Evolutionary conservation across 2,113 vertebrate genomes (phyloP).

Genomic region (Leptobrachium ailaonicum): DNA sequence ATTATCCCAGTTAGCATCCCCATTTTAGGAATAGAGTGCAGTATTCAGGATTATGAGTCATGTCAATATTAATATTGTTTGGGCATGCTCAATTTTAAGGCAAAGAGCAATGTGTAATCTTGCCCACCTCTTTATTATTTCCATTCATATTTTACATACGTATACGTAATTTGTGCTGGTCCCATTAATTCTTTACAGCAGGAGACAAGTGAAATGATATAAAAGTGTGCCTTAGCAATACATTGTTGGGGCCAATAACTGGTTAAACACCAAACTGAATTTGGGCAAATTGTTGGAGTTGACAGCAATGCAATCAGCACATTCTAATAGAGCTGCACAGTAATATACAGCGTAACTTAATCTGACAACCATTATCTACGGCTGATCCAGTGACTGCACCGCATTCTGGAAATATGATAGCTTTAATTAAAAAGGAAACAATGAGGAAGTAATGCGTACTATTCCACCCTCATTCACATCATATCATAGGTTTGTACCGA

Average conservation of each 20-base stretch:
- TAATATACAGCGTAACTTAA: conserved; percentile 41
- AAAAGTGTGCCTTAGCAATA: not conserved
- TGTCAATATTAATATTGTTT: too few relatives aligned
- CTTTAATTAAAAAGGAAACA: conserved; percentile 43
- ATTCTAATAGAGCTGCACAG: conserved; percentile 33
- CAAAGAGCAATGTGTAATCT: too few relatives aligned
- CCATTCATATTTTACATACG: too few relatives aligned
- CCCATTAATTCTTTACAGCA: not conserved
- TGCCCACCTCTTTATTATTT: too few relatives aligned
- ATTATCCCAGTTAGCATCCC: too few relatives aligned
- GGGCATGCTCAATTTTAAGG: too few relatives aligned
- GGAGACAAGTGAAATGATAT: not conserved
- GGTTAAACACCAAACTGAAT: not conserved
- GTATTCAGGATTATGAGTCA: too few relatives aligned
- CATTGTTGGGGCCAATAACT: not conserved
- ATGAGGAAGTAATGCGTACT: conserved; percentile 1
- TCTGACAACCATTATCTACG: conserved; percentile 44
- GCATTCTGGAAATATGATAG: conserved; percentile 19
- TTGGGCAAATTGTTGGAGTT: conserved; percentile 14
- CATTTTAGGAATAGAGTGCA: too few relatives aligned
- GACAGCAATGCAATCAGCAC: conserved; percentile 44
- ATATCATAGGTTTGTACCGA: conserved; percentile 2
- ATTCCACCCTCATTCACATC: not conserved
- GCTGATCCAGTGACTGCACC: conserved; percentile 31
- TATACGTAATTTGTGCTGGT: too few relatives aligned